Conservation (phyloP, 35 echinoderm and acorn worm species). For the Chiridota heheva region DNA sequence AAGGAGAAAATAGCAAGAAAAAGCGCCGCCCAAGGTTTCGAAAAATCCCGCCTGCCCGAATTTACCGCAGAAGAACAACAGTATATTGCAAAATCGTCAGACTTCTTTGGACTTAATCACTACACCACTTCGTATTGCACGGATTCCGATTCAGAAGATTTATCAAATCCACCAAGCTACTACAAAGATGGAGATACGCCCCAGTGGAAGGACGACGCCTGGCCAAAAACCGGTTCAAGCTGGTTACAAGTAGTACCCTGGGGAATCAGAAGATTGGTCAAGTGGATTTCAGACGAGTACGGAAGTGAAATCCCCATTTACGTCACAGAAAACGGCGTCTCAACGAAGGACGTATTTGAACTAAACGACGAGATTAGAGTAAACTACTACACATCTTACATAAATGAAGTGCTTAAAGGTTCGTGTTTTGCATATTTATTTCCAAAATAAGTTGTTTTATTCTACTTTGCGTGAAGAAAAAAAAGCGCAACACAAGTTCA, state of each 20-base stretch:
- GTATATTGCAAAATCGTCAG: conserved; percentile 11
- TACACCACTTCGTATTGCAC: conserved; percentile 71
- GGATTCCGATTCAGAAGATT: conserved; percentile 1
- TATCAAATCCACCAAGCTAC: conserved; percentile 38
- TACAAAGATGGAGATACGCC: conserved; percentile 49
- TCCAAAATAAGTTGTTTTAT: no score
- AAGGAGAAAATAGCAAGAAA: conserved; percentile 36
- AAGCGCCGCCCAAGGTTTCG: conserved; percentile 13
- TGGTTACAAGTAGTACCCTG: conserved; percentile 59
- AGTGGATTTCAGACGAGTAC: conserved; percentile 70
- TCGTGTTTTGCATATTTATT: no score
- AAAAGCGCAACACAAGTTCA: no score
- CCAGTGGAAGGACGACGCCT: conserved; percentile 17
- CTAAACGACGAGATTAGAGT: conserved; percentile 61
- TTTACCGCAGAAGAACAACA: conserved; percentile 24
- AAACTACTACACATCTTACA: conserved; percentile 67
- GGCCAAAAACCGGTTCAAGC: conserved; percentile 34
- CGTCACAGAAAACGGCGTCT: conserved; percentile 85
- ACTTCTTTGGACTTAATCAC: conserved; percentile 88
- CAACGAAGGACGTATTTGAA: conserved; percentile 50
- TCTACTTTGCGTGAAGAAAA: no score
- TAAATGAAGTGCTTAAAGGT: conserved; percentile 85
- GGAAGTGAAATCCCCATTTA: conserved; percentile 52
- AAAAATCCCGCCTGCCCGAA: conserved; percentile 26
- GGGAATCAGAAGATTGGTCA: conserved; percentile 44